Percentiles rank a stretch among this genome's conserved stretches.
Conservation (phyloP, 2,888 invertebrate genomes). For the Macropis europaea region DNA sequence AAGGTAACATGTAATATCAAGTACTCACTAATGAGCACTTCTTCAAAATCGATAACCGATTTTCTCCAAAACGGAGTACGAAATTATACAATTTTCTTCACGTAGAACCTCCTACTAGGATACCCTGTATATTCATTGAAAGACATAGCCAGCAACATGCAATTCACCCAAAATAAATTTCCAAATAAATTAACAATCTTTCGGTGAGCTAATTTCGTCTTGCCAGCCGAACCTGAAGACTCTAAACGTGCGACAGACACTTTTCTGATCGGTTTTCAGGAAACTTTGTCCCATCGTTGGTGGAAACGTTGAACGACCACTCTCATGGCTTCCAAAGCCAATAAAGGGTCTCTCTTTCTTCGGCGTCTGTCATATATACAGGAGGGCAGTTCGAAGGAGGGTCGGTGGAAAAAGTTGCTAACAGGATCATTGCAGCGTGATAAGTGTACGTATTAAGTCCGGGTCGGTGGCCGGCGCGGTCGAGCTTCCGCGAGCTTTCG, state of each 20-base stretch:
- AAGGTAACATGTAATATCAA: no score
- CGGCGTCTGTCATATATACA: background rate
- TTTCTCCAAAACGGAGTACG: no score
- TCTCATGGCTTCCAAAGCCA: slow-evolving; percentile 72
- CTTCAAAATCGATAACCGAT: no score
- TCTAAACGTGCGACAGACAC: no score
- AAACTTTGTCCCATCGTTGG: slow-evolving; percentile 20
- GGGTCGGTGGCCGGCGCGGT: slow-evolving; percentile 53
- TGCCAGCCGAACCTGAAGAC: no score
- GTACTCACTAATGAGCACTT: no score
- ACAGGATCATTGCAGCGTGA: slow-evolving; percentile 69
- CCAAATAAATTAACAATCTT: slow-evolving; percentile 10
- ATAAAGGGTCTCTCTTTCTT: slow-evolving; percentile 58
- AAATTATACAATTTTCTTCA: no score
- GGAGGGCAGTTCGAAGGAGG: background rate
- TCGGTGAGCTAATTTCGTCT: slow-evolving; percentile 1
- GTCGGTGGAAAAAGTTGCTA: slow-evolving; percentile 57
- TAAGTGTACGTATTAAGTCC: slow-evolving; percentile 67
- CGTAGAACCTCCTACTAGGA: no score
- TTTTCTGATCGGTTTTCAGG: background rate
- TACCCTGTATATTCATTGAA: no score
- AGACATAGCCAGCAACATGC: background rate
- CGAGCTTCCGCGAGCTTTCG: slow-evolving; percentile 23
- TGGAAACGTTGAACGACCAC: slow-evolving; percentile 46
- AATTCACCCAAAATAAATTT: background rate